These are phyloP conservation scores for Seriola rivoliana DNA, from an alignment of 2,113 vertebrate species.

Conservation along the genomic window DNA sequence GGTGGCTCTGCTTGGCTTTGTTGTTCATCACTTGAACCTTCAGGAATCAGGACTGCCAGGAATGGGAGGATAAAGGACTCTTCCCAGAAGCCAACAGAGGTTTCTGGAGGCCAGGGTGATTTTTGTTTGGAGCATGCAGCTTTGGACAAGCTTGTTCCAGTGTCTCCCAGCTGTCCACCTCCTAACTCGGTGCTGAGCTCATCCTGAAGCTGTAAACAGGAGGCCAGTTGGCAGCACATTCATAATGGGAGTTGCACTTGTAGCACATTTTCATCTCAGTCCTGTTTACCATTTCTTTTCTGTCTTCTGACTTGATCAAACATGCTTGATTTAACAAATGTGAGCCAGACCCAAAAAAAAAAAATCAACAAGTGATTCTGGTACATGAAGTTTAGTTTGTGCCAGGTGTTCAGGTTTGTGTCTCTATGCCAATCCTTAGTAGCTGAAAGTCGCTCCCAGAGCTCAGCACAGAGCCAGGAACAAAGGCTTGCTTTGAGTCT, in stretches of 20 bases:
- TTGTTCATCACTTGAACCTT: constrained; percentile 26
- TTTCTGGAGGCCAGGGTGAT: constrained; percentile 49
- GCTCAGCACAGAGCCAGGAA: constrained; percentile 44
- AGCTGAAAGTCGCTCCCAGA: constrained; percentile 40
- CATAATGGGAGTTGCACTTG: constrained; percentile 9
- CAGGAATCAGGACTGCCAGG: constrained; percentile 39
- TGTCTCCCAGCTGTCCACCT: constrained; percentile 46
- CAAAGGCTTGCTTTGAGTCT: constrained; percentile 69
- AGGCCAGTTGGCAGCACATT: constrained; percentile 30
- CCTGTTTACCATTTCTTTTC: constrained; percentile 1
- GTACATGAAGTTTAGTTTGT: constrained; percentile 38
- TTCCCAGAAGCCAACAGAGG: constrained; percentile 33
- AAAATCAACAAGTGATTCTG: constrained; percentile 50
- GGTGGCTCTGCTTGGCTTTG: constrained; percentile 6
- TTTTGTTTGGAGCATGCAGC: constrained; percentile 39
- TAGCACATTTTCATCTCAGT: constrained; percentile 16
- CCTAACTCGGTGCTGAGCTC: constrained; percentile 33
- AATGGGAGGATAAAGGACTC: constrained; percentile 45
- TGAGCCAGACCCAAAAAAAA: neutral
- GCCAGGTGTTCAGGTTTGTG: constrained; percentile 58
- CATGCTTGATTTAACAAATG: neutral
- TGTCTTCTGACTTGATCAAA: constrained; percentile 24
- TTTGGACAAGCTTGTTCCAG: constrained; percentile 23
- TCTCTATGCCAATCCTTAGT: constrained; percentile 25
- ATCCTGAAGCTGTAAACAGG: constrained; percentile 52